Conservation (phyloP, 2,797 vertebrate genomes). For the Anguilla obscura region DNA sequence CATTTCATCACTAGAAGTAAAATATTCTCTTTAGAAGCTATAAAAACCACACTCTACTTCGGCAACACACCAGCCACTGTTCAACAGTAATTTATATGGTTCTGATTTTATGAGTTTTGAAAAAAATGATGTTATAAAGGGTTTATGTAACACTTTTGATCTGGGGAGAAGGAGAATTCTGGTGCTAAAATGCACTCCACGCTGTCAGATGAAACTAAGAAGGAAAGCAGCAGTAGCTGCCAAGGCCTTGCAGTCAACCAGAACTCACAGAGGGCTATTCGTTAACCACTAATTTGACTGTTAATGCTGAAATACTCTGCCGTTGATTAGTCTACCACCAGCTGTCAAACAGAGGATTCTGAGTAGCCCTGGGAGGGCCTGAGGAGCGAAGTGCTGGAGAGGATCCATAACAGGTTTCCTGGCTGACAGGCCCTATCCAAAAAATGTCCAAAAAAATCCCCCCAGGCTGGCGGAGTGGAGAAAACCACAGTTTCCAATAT, state of each 20-base stretch:
- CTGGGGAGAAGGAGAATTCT: background rate
- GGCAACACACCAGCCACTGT: background rate
- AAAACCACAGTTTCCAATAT: background rate
- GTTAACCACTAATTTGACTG: slow-evolving; percentile 49
- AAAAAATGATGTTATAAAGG: background rate
- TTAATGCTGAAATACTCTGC: slow-evolving; percentile 39
- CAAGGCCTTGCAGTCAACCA: slow-evolving; percentile 49
- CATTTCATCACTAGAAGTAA: background rate
- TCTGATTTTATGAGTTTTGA: slow-evolving; percentile 10
- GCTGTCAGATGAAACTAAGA: slow-evolving; percentile 47
- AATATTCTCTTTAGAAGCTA: slow-evolving; percentile 1
- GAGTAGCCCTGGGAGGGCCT: slow-evolving; percentile 21
- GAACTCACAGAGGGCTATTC: slow-evolving; percentile 50
- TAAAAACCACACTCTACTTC: background rate
- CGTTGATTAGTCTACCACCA: slow-evolving; percentile 46
- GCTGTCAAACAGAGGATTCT: slow-evolving; percentile 37
- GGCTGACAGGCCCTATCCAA: background rate
- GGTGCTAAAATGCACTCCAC: slow-evolving; percentile 39
- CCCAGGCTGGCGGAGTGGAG: background rate
- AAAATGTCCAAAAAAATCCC: background rate
- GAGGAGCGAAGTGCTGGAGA: slow-evolving; percentile 7
- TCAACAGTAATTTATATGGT: slow-evolving; percentile 8
- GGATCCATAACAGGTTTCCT: background rate
- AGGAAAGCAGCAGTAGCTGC: slow-evolving; percentile 52
- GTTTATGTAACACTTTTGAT: slow-evolving; percentile 11